Percentiles rank a stretch among this genome's conserved stretches.
phyloP scores from a whole-genome alignment of 2,113 vertebrate species.

The Syngnathoides biaculeatus region DNA sequence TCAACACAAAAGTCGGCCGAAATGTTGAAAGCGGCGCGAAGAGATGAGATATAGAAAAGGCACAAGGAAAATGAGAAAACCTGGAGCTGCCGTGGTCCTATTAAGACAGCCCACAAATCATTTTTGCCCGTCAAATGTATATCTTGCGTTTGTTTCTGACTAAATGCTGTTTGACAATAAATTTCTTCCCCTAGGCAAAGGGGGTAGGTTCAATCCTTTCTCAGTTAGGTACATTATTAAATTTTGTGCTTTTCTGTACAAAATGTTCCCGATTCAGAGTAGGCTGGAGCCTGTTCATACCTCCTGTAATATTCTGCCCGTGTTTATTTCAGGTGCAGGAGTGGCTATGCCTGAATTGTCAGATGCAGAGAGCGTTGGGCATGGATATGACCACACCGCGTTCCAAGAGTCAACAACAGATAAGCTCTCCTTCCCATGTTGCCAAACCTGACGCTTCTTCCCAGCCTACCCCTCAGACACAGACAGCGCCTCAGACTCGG shows the following conservation, averaged over 20 bases:
- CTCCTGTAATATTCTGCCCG: constrained; percentile 18
- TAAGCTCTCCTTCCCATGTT: constrained; percentile 83
- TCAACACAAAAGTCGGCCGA: constrained; percentile 21
- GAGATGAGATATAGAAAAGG: constrained; percentile 14
- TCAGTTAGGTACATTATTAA: constrained; percentile 32
- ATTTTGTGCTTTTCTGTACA: constrained; percentile 33
- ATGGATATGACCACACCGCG: constrained; percentile 99
- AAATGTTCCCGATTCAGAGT: constrained; percentile 16
- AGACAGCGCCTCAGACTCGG: constrained; percentile 42
- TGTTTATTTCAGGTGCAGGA: constrained; percentile 83
- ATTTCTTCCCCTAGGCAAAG: constrained; percentile 7
- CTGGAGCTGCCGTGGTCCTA: constrained; percentile 33
- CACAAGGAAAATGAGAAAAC: constrained; percentile 22
- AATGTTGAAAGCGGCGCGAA: constrained; percentile 17
- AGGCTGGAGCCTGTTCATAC: constrained; percentile 23
- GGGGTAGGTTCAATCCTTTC: constrained; percentile 23
- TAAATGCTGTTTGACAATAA: constrained; percentile 40
- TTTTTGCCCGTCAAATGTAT: constrained; percentile 35
- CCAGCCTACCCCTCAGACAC: constrained; percentile 50
- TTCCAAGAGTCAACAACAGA: constrained; percentile 96
- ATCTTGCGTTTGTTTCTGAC: constrained; percentile 24
- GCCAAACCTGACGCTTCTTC: constrained; percentile 65
- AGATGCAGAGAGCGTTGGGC: constrained; percentile 97
- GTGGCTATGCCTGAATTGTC: constrained; percentile 98
- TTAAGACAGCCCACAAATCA: constrained; percentile 32